Conservation (phyloP, 2,797 vertebrate species). For the Gymnothorax javanicus region DNA sequence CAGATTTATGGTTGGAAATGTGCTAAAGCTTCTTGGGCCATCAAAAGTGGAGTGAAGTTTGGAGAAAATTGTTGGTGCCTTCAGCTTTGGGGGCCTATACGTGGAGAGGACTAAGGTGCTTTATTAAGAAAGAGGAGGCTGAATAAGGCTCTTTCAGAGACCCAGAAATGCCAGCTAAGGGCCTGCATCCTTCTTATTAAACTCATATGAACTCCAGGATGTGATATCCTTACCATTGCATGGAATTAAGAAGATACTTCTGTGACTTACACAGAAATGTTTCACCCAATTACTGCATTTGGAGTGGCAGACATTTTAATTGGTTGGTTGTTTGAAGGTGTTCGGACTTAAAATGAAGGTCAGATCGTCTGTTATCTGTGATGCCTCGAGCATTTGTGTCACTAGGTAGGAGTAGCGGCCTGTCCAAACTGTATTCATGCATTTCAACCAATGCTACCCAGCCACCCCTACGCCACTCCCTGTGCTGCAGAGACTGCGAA, state of each 20-base stretch:
- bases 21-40: not conserved
- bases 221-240: too few relatives aligned
- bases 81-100: too few relatives aligned
- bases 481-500: too few relatives aligned
- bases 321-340: slow-evolving; percentile 55
- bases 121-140: too few relatives aligned
- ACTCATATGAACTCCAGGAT: too few relatives aligned
- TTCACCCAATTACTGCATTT: slow-evolving; percentile 46
- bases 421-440: not conserved
- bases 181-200: too few relatives aligned
- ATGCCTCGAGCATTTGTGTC: slow-evolving; percentile 22
- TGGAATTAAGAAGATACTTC: not conserved
- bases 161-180: too few relatives aligned
- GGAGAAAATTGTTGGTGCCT: too few relatives aligned
- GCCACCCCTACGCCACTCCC: too few relatives aligned
- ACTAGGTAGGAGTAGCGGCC: slow-evolving; percentile 8
- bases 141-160: too few relatives aligned
- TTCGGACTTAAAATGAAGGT: slow-evolving; percentile 61
- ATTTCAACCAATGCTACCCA: not conserved
- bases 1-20: too few relatives aligned
- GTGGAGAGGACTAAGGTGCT: too few relatives aligned
- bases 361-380: not conserved
- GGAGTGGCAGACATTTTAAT: not conserved
- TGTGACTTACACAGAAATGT: slow-evolving; percentile 20
- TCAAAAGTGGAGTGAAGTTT: not conserved